Percentiles rank a stretch among this genome's conserved stretches.
These are phyloP conservation scores for Nasalis larvatus DNA, from an alignment of 2,113 vertebrate genomes.

Conservation along the genomic window DNA sequence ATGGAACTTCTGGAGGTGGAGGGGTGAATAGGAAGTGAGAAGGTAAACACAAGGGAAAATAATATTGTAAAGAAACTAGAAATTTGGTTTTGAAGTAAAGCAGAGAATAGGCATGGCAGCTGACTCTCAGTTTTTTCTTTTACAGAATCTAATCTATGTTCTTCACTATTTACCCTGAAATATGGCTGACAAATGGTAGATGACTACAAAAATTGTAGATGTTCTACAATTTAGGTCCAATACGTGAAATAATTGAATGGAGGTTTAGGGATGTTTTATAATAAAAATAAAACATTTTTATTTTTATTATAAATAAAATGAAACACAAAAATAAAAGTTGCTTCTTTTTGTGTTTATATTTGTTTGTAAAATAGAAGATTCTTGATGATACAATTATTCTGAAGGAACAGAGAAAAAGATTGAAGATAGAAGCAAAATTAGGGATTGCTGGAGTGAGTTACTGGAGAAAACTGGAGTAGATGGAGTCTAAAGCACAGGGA, in stretches of 20 bases:
- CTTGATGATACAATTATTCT: background rate
- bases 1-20: background rate
- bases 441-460: background rate
- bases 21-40: background rate
- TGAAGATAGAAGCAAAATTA: background rate
- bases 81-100: background rate
- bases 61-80: background rate
- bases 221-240: background rate
- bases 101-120: background rate
- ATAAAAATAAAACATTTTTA: background rate
- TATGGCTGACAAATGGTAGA: background rate
- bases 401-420: background rate
- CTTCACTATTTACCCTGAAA: background rate
- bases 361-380: background rate
- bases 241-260: background rate
- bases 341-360: background rate
- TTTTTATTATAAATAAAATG: background rate
- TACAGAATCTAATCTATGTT: background rate
- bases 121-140: background rate
- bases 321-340: background rate
- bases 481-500: background rate
- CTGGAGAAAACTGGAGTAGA: background rate
- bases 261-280: background rate
- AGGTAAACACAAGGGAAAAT: background rate
- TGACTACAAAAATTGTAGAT: background rate